Conservation (phyloP, 1,140 invertebrate species). For the Leptinotarsa undecemlineata region DNA sequence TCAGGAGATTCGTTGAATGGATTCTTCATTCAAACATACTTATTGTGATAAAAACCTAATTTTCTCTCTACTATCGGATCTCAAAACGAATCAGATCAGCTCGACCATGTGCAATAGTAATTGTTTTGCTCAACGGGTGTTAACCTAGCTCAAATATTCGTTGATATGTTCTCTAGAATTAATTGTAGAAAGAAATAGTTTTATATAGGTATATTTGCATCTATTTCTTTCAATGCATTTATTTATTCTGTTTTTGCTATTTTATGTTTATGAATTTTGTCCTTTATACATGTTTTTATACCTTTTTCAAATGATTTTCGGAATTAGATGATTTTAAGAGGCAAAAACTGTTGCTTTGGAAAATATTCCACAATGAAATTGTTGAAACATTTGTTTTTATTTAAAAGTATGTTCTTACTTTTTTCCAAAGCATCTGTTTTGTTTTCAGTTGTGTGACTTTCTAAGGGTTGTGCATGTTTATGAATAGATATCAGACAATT, state of each 20-base stretch:
- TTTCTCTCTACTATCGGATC: not conserved
- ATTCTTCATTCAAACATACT: too few relatives aligned
- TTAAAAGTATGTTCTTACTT: not conserved
- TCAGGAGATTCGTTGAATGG: not conserved
- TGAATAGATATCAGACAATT: not conserved
- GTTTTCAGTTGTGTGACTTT: constrained; percentile 3
- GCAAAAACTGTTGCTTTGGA: not conserved
- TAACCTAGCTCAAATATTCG: constrained; percentile 13
- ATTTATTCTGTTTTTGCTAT: constrained; percentile 1
- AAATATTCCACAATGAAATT: not conserved
- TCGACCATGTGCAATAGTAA: constrained; percentile 10
- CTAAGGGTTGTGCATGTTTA: not conserved
- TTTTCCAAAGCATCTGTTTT: not conserved
- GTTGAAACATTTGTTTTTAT: not conserved
- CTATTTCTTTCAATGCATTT: constrained; percentile 2
- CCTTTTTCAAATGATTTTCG: not conserved
- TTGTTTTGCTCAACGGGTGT: constrained; percentile 1
- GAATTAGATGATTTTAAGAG: not conserved
- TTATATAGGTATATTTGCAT: not conserved
- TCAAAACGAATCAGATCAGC: not conserved
- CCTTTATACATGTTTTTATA: not conserved
- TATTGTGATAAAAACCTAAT: too few relatives aligned
- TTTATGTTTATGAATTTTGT: not conserved
- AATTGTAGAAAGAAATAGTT: constrained; percentile 2
- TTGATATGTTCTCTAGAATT: constrained; percentile 1